These are phyloP conservation scores for Drosophila kanekoi DNA, from an alignment of 2,888 invertebrate species.

Conservation along the genomic window DNA sequence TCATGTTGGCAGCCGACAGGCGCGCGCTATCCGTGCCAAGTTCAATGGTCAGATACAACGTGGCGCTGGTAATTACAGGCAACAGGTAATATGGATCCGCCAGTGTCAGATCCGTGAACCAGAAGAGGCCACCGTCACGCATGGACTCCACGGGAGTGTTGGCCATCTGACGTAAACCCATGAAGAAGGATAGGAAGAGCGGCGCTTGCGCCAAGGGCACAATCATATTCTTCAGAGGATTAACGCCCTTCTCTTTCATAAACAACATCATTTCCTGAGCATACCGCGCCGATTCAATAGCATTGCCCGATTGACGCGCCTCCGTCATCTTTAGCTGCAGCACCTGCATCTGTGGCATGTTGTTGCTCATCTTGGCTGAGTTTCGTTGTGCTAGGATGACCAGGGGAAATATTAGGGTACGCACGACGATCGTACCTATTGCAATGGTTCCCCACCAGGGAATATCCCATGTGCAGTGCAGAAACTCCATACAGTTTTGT, in stretches of 20 bases:
- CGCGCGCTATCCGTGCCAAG: constrained; percentile 91
- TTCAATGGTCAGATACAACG: constrained; percentile 93
- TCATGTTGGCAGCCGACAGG: constrained; percentile 89
- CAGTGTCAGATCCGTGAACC: constrained; percentile 97
- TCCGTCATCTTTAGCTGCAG: constrained; percentile 94
- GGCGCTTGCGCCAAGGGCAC: constrained; percentile 94
- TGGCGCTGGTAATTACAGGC: constrained; percentile 93
- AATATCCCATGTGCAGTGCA: constrained; percentile 92
- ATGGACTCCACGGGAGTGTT: constrained; percentile 96
- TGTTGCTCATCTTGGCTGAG: constrained; percentile 92
- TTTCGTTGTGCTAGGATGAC: constrained; percentile 93
- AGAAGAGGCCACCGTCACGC: constrained; percentile 93
- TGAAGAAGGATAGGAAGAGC: constrained; percentile 96
- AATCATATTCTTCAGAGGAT: constrained; percentile 92
- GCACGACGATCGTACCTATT: constrained; percentile 91
- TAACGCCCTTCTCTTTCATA: constrained; percentile 93
- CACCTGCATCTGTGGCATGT: constrained; percentile 93
- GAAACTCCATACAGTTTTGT: constrained; percentile 91
- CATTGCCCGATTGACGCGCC: constrained; percentile 93
- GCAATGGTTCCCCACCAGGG: constrained; percentile 98
- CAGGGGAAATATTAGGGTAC: constrained; percentile 93
- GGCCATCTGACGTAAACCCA: constrained; percentile 94
- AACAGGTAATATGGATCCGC: constrained; percentile 95
- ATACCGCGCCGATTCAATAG: constrained; percentile 90
- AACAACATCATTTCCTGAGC: constrained; percentile 92